phyloP scores from a whole-genome alignment of 2,113 vertebrate genomes.

The Lepisosteus osseus region DNA sequence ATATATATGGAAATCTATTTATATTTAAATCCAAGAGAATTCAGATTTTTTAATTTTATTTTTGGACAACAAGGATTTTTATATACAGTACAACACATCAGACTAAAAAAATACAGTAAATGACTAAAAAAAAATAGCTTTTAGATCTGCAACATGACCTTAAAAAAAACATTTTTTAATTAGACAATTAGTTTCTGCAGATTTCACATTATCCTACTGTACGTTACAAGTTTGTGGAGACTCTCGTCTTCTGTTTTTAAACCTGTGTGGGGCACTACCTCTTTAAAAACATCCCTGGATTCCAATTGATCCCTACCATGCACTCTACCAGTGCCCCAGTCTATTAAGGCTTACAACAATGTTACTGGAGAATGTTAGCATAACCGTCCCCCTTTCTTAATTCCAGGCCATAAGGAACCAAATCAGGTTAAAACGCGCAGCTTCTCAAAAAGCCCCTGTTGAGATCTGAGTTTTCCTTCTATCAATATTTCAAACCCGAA shows the following conservation, averaged over 20 bases:
- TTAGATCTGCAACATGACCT: too few species aligned
- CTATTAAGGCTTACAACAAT: conserved; percentile 51
- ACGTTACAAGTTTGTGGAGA: conserved; percentile 1
- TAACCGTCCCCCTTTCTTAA: conserved; percentile 44
- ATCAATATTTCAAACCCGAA: conserved; percentile 31
- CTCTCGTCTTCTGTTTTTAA: conserved; percentile 48
- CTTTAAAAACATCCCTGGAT: conserved; percentile 63
- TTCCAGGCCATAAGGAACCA: conserved; percentile 49
- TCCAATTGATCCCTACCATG: conserved; percentile 55
- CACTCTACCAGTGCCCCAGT: conserved; percentile 44
- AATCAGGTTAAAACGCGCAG: conserved; percentile 49
- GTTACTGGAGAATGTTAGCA: conserved; percentile 47
- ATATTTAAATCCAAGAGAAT: neutral
- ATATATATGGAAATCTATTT: too few species aligned
- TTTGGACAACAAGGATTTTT: neutral
- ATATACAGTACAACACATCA: neutral
- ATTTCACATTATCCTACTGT: too few species aligned
- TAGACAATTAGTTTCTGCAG: too few species aligned
- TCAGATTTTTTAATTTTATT: neutral
- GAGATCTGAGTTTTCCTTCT: conserved; percentile 39
- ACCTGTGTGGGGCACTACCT: conserved; percentile 42
- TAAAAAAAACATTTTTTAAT: too few species aligned
- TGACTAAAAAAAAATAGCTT: too few species aligned
- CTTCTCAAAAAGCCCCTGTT: conserved; percentile 42
- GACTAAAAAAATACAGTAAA: too few species aligned